phyloP scores from a whole-genome alignment of 1,140 invertebrate genomes.

The Drosophila novamexicana region DNA sequence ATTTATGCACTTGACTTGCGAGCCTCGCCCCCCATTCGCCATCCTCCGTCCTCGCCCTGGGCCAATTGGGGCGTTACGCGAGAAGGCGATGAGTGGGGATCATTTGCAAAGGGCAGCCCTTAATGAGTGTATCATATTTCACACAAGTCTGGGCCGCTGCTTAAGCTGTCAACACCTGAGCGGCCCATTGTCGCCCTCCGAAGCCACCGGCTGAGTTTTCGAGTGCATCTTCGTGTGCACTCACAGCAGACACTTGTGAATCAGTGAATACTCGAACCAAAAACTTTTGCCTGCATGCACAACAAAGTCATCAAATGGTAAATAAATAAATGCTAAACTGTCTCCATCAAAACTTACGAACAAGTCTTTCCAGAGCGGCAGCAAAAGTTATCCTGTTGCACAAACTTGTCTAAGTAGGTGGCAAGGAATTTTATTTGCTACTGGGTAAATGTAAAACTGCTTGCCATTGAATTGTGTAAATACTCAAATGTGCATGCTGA shows the following conservation, averaged over 20 bases:
- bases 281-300: conserved; percentile 7
- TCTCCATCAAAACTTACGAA: conserved; percentile 11
- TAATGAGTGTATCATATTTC: conserved; percentile 80
- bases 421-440: background rate
- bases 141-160: conserved; percentile 56
- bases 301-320: conserved; percentile 12
- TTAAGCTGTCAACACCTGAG: conserved; percentile 57
- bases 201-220: conserved; percentile 10
- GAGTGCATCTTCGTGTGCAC: conserved; percentile 45
- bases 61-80: no score
- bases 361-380: background rate
- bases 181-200: conserved; percentile 8
- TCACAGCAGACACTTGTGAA: background rate
- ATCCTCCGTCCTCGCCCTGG: background rate
- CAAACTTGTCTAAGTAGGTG: conserved; percentile 14
- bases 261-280: conserved; percentile 1
- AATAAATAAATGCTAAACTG: conserved; percentile 30
- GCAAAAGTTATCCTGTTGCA: conserved; percentile 2
- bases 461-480: background rate
- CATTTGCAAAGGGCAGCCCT: conserved; percentile 30
- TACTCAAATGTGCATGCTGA: background rate
- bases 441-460: background rate
- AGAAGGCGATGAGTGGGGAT: background rate
- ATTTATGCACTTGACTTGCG: conserved; percentile 78
- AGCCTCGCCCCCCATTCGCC: conserved; percentile 10